A percentile compares a stretch with the other conserved stretches of the same genome.
Evolutionary conservation across 2,113 vertebrate species (phyloP).

Genomic region (Pheucticus melanocephalus): DNA sequence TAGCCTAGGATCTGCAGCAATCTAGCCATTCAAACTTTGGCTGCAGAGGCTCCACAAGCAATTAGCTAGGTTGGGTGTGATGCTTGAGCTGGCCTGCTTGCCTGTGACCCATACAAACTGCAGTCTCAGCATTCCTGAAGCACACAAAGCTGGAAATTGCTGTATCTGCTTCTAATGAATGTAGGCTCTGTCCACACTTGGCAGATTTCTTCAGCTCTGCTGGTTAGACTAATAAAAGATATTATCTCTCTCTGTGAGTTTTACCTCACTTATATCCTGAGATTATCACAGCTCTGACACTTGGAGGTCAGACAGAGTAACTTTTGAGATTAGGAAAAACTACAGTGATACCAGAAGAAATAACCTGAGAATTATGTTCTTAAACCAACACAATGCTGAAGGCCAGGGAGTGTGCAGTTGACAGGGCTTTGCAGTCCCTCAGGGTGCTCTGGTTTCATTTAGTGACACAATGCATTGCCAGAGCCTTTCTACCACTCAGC

Average conservation of each 20-base stretch:
- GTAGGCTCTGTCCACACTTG: constrained; percentile 1
- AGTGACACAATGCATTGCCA: background rate
- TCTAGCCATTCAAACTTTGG: background rate
- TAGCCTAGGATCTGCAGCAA: background rate
- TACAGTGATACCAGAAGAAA: background rate
- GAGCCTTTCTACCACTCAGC: background rate
- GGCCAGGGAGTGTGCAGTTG: background rate
- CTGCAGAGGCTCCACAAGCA: background rate
- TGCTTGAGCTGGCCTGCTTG: background rate
- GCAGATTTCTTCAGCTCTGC: constrained; percentile 17
- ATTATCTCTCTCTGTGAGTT: background rate
- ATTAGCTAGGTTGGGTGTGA: background rate
- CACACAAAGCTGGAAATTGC: constrained; percentile 5
- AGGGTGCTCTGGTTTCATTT: background rate
- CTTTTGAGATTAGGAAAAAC: background rate
- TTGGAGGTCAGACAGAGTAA: background rate
- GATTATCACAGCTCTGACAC: background rate
- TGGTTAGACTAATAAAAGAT: background rate
- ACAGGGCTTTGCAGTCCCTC: background rate
- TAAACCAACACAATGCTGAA: background rate
- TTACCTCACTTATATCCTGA: background rate
- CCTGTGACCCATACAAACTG: constrained; percentile 1
- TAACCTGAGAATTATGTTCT: background rate
- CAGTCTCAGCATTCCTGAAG: constrained; percentile 17
- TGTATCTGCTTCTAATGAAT: constrained; percentile 26